Evolutionary conservation across 1,140 invertebrate genomes (phyloP), one percentile per base, ranked within the genome.

Genomic region (Agrilus planipennis): DNA sequence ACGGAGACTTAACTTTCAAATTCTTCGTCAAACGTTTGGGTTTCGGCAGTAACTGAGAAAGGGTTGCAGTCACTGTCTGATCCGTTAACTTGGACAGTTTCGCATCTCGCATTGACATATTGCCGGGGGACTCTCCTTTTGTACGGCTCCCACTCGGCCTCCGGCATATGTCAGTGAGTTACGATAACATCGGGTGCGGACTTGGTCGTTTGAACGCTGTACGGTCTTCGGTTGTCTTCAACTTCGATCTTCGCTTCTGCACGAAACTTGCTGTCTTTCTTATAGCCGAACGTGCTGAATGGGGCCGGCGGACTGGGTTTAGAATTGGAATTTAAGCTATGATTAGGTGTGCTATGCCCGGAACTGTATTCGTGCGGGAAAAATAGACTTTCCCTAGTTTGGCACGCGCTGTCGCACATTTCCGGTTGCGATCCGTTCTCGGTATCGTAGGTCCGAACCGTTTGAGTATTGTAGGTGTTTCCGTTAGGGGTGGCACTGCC

Each of bases 131-230:
- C 64, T 49, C 72, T 63, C 53, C 70, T 60, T 44, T 63, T 65
- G 53, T 72, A 73, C 21, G 71, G 70, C 55, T 73, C 70, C 71
- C 71, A 73, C 56, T 70, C 60, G 49, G 49, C 55, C 45, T 51
- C 58, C 57, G 63, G 59, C 54, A 55, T 44, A 36, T 71, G 75
- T 84, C 79, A 84, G 75, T 83, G 81, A 12, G 80, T 82, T 51
- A 83, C 81, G 50, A 89, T 86, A 37, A 89, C 85, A 58, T 90
- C 86, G 14, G 85, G 85, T 1, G 85, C 85, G 30, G 84, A 87
- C 56, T 87, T 85, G 7, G 80, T 83, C 10, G 81, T 84, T 45
- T 82, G 77, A 34, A 78, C 75, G 58, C 79, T 83, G 57, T 79
- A 79, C 0, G 78, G 76, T 9, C 78, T 34, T 32, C 28, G 38